These are phyloP conservation scores for Parelbella ahira DNA, from an alignment of 2,888 invertebrate species.

Conservation along the genomic window DNA sequence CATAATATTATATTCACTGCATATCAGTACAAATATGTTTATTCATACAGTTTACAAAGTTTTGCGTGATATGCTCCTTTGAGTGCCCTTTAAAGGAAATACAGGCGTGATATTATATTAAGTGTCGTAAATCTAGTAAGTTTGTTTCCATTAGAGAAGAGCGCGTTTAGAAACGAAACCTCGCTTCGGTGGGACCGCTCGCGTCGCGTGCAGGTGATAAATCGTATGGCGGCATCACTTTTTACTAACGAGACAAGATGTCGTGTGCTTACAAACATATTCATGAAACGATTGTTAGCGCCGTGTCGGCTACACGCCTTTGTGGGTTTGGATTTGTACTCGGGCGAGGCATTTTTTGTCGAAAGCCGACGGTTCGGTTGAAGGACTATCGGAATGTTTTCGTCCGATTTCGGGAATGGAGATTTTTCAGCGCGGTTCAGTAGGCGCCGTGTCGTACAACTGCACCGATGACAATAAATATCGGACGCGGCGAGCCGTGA, in stretches of 20 bases:
- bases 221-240: slow-evolving; percentile 68
- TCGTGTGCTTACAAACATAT: slow-evolving; percentile 61
- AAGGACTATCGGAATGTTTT: slow-evolving; percentile 62
- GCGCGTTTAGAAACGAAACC: slow-evolving; percentile 54
- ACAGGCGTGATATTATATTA: too few species aligned
- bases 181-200: slow-evolving; percentile 44
- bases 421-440: slow-evolving; percentile 77
- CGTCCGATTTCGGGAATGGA: slow-evolving; percentile 69
- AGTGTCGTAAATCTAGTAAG: too few species aligned
- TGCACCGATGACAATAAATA: slow-evolving; percentile 81
- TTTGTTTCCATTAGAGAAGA: slow-evolving; percentile 56
- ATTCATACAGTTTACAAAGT: too few species aligned
- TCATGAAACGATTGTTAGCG: slow-evolving; percentile 62
- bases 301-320: slow-evolving; percentile 39
- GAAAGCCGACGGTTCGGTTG: slow-evolving; percentile 49
- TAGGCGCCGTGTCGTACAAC: slow-evolving; percentile 77
- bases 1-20: too few species aligned
- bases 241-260: slow-evolving; percentile 78
- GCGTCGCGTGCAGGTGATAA: slow-evolving; percentile 72
- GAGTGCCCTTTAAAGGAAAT: too few species aligned
- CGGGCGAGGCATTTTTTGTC: slow-evolving; percentile 36
- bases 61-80: too few species aligned
- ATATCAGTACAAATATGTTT: too few species aligned
- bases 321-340: slow-evolving; percentile 42
- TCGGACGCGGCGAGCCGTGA: slow-evolving; percentile 78